Evolutionary conservation across 35 echinoderm and acorn worm species (phyloP).

Genomic region (Apostichopus californicus): DNA sequence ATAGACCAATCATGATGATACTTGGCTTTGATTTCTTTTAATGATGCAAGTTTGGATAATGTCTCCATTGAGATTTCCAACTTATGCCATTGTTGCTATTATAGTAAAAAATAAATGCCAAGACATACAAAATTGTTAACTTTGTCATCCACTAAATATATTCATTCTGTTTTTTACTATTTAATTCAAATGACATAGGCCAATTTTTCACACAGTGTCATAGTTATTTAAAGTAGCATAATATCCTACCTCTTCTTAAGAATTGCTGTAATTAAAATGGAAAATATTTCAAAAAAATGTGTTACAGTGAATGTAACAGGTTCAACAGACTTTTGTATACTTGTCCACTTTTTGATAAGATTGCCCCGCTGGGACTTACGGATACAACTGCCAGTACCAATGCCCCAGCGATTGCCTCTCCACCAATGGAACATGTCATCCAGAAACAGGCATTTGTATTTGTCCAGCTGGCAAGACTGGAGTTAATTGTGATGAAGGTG

Average conservation of each 20-base stretch:
- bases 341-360: conserved; percentile 6
- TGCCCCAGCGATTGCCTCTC: conserved; percentile 36
- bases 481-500: conserved; percentile 46
- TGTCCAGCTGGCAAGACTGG: conserved; percentile 58
- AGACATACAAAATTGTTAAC: no score
- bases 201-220: background rate
- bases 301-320: no score
- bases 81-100: no score
- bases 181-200: no score
- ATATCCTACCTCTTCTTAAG: background rate
- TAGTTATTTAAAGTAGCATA: background rate
- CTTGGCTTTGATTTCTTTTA: no score
- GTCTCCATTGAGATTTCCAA: no score
- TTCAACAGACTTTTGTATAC: background rate
- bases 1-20: no score
- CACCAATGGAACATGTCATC: conserved; percentile 34
- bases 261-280: background rate
- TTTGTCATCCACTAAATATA: no score
- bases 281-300: background rate
- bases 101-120: no score
- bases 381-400: conserved; percentile 42
- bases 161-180: no score
- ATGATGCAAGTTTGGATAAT: no score
- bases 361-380: conserved; percentile 56
- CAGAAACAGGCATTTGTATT: conserved; percentile 26